Evolutionary conservation across 2,113 vertebrate species (phyloP).

Genomic region (Candoia aspera): DNA sequence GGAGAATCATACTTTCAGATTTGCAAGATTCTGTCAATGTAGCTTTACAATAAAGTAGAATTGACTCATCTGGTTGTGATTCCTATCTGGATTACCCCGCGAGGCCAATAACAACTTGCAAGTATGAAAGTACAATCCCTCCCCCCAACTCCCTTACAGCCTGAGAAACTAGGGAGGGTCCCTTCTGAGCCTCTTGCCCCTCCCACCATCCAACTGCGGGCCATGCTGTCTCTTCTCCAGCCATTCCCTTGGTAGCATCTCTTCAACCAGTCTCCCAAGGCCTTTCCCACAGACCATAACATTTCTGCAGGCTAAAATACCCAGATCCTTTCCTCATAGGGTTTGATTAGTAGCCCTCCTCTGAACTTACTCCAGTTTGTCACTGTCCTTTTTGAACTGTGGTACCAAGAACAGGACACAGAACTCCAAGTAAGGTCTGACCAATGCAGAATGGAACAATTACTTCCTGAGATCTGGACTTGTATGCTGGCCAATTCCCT

Average conservation of each 20-base stretch:
- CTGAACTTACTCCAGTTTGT: not conserved
- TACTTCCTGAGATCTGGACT: not conserved
- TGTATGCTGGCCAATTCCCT: not conserved
- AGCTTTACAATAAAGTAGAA: not conserved
- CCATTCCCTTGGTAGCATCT: not conserved
- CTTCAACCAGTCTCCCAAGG: not conserved
- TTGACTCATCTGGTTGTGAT: not conserved
- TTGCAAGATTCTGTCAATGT: not conserved
- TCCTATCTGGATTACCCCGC: not conserved
- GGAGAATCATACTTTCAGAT: not conserved
- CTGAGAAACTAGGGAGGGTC: not conserved
- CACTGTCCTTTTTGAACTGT: not conserved
- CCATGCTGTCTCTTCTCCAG: not conserved
- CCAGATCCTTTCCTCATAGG: not conserved
- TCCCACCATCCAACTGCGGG: not conserved
- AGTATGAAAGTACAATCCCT: not conserved
- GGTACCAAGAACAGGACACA: not conserved
- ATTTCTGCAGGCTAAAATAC: not conserved
- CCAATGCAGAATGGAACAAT: not conserved
- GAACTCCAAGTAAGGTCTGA: not conserved
- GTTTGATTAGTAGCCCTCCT: not conserved
- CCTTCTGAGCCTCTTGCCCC: not conserved
- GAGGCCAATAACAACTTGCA: not conserved
- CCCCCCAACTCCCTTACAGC: not conserved
- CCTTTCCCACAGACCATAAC: not conserved